These are phyloP conservation scores for Hippoglossus hippoglossus DNA, from an alignment of 2,797 vertebrate genomes.

Conservation along the genomic window DNA sequence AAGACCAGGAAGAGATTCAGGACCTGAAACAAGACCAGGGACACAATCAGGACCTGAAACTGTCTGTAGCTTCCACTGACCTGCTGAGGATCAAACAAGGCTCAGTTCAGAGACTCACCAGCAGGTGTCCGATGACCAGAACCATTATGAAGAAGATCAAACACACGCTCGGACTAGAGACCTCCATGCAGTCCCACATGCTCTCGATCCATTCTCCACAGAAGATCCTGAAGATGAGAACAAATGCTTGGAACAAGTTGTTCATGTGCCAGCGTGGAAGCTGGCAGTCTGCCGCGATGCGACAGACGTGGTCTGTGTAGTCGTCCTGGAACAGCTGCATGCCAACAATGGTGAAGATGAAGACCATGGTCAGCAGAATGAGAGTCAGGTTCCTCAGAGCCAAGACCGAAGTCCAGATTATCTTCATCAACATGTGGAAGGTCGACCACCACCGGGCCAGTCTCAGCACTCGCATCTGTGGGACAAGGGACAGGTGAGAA, in stretches of 20 bases:
- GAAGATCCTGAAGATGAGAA: slow-evolving; percentile 90
- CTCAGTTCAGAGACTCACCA: slow-evolving; percentile 87
- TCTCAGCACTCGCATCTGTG: slow-evolving; percentile 91
- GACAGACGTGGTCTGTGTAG: slow-evolving; percentile 87
- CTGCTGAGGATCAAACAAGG: neutral
- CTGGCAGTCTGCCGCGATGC: slow-evolving; percentile 79
- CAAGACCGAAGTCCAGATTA: slow-evolving; percentile 88
- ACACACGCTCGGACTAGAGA: slow-evolving; percentile 86
- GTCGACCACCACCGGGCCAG: slow-evolving; percentile 94
- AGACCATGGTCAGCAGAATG: slow-evolving; percentile 90
- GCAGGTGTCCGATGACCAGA: slow-evolving; percentile 91
- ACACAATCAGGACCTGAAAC: neutral
- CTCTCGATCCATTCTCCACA: slow-evolving; percentile 92
- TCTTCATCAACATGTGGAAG: slow-evolving; percentile 91
- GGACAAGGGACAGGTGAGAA: too few relatives aligned
- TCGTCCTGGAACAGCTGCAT: slow-evolving; percentile 90
- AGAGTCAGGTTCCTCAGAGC: slow-evolving; percentile 90
- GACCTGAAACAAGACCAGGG: slow-evolving; percentile 77
- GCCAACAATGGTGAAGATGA: slow-evolving; percentile 91
- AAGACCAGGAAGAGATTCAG: slow-evolving; percentile 92
- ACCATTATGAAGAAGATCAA: slow-evolving; percentile 90
- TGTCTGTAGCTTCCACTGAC: neutral
- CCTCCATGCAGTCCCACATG: slow-evolving; percentile 94
- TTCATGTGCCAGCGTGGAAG: slow-evolving; percentile 94
- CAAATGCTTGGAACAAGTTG: slow-evolving; percentile 91